phyloP scores from a whole-genome alignment of 2,797 vertebrate species.

The Sebastes matsubarae region DNA sequence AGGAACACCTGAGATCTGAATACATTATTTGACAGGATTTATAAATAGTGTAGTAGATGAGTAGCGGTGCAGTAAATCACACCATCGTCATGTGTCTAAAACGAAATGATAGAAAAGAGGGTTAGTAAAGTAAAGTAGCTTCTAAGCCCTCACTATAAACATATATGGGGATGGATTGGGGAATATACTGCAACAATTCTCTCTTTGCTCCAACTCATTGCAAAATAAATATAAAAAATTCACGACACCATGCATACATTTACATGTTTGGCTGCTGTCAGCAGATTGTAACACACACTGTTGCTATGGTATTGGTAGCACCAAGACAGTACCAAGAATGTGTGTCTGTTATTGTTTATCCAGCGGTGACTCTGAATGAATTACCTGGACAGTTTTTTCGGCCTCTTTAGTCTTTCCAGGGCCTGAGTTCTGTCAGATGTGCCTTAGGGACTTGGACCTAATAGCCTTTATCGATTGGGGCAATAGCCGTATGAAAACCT shows the following conservation, averaged over 20 bases:
- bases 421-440: constrained; percentile 47
- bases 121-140: not conserved
- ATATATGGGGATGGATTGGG: not conserved
- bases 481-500: constrained; percentile 62
- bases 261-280: constrained; percentile 3
- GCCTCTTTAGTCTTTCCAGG: constrained; percentile 48
- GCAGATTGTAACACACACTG: not conserved
- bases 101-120: not conserved
- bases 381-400: constrained; percentile 21
- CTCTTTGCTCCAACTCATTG: not conserved
- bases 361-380: constrained; percentile 30
- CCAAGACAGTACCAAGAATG: not conserved
- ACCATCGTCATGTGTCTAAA: not conserved
- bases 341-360: constrained; percentile 25
- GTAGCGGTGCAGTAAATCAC: not conserved
- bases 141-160: not conserved
- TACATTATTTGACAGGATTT: constrained; percentile 46
- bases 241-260: not conserved
- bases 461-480: constrained; percentile 70
- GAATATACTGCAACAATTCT: not conserved
- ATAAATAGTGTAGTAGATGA: constrained; percentile 26
- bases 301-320: not conserved
- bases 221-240: not conserved
- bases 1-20: constrained; percentile 55
- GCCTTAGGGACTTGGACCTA: constrained; percentile 60